These are phyloP conservation scores for Fragum sueziense DNA, from an alignment of 2,888 invertebrate genomes.

Conservation along the genomic window DNA sequence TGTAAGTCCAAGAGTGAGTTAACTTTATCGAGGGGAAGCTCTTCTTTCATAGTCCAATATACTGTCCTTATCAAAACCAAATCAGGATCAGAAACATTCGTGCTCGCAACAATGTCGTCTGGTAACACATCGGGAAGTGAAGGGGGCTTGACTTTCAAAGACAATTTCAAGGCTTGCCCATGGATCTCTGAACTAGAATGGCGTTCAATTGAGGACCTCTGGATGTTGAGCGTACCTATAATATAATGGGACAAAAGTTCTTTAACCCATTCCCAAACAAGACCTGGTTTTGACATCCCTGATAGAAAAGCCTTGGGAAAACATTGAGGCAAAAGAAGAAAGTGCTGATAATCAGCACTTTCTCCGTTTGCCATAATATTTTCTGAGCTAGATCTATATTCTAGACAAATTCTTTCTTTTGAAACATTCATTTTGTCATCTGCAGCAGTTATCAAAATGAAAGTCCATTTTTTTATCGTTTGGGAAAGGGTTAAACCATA, in stretches of 20 bases:
- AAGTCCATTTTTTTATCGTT: too few relatives aligned
- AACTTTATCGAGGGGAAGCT: conserved; percentile 38
- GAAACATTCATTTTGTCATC: too few relatives aligned
- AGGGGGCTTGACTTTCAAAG: background rate
- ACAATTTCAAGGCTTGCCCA: background rate
- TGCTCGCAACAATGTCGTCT: background rate
- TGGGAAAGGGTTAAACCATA: too few relatives aligned
- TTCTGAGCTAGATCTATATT: background rate
- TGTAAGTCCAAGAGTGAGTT: conserved; percentile 46
- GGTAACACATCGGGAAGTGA: background rate
- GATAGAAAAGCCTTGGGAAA: background rate
- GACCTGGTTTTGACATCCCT: background rate
- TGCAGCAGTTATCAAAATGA: too few relatives aligned
- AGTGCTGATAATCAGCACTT: too few relatives aligned
- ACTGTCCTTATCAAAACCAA: conserved; percentile 32
- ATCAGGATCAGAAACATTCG: conserved; percentile 3
- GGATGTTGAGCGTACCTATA: background rate
- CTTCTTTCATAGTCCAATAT: conserved; percentile 32
- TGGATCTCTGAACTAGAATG: background rate
- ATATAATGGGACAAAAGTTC: too few relatives aligned
- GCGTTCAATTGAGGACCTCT: background rate
- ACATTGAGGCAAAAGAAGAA: too few relatives aligned
- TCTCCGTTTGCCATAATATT: background rate
- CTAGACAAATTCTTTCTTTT: too few relatives aligned
- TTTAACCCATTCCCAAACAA: background rate